Evolutionary conservation across 2,888 invertebrate genomes (phyloP).

Genomic region (Lasioglossum marginatum): DNA sequence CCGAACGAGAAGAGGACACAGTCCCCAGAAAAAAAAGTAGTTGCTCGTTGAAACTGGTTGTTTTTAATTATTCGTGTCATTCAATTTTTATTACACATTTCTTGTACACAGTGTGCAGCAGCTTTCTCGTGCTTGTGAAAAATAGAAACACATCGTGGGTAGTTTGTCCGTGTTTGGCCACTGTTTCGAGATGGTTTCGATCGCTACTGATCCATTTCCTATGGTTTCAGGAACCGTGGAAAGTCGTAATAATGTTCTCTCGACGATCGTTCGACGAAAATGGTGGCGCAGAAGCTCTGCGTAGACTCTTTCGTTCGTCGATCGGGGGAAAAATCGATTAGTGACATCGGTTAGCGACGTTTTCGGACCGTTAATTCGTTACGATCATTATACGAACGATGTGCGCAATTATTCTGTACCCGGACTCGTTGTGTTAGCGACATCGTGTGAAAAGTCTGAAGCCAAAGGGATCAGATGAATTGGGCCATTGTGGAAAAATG

Average conservation of each 20-base stretch:
- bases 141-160: conserved; percentile 6
- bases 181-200: conserved; percentile 43
- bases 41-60: conserved; percentile 19
- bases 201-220: conserved; percentile 21
- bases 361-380: conserved; percentile 13
- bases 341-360: neutral
- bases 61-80: conserved; percentile 29
- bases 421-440: neutral
- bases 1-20: neutral
- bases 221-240: conserved; percentile 24
- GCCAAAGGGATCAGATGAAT: neutral
- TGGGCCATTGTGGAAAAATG: neutral
- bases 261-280: conserved; percentile 45
- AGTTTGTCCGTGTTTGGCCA: conserved; percentile 17
- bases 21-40: neutral
- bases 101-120: conserved; percentile 39
- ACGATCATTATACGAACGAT: neutral
- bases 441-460: neutral
- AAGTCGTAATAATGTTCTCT: conserved; percentile 43
- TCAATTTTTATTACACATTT: conserved; percentile 47
- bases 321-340: conserved; percentile 12
- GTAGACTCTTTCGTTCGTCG: conserved; percentile 23
- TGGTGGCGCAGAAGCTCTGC: conserved; percentile 1
- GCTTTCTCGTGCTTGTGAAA: conserved; percentile 34
- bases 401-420: conserved; percentile 10